Conservation (phyloP, 2,888 invertebrate species). For the Tromatobia lineatoria region DNA sequence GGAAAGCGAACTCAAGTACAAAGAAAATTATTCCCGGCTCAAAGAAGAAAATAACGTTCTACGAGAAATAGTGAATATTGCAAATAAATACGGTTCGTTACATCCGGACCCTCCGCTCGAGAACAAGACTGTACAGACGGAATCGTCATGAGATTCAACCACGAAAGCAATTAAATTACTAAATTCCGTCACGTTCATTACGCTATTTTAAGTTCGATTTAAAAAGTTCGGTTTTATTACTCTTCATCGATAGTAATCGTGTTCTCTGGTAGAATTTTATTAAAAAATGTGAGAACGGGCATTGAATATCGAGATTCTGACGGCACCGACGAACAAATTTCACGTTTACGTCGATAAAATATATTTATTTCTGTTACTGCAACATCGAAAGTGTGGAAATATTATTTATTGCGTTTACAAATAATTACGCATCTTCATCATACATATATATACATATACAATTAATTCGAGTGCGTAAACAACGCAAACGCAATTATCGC, state of each 20-base stretch:
- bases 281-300: slow-evolving; percentile 14
- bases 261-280: slow-evolving; percentile 2
- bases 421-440: slow-evolving; percentile 26
- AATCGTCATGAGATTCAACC: slow-evolving; percentile 79
- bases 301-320: slow-evolving; percentile 8
- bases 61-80: slow-evolving; percentile 94
- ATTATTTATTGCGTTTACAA: slow-evolving; percentile 61
- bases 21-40: slow-evolving; percentile 92
- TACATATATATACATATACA: slow-evolving; percentile 40
- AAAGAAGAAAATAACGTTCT: slow-evolving; percentile 95
- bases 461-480: slow-evolving; percentile 18
- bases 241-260: slow-evolving; percentile 16
- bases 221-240: not conserved
- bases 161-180: slow-evolving; percentile 7
- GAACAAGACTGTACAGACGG: slow-evolving; percentile 92
- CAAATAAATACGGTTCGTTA: slow-evolving; percentile 90
- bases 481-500: slow-evolving; percentile 19
- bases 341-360: slow-evolving; percentile 37
- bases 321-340: slow-evolving; percentile 7
- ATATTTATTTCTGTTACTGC: slow-evolving; percentile 48
- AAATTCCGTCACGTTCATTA: slow-evolving; percentile 26
- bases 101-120: slow-evolving; percentile 87
- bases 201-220: slow-evolving; percentile 15
- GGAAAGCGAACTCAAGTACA: slow-evolving; percentile 90
- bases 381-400: slow-evolving; percentile 64